phyloP scores from a whole-genome alignment of 2,888 invertebrate genomes.

The Hylaea fasciaria region DNA sequence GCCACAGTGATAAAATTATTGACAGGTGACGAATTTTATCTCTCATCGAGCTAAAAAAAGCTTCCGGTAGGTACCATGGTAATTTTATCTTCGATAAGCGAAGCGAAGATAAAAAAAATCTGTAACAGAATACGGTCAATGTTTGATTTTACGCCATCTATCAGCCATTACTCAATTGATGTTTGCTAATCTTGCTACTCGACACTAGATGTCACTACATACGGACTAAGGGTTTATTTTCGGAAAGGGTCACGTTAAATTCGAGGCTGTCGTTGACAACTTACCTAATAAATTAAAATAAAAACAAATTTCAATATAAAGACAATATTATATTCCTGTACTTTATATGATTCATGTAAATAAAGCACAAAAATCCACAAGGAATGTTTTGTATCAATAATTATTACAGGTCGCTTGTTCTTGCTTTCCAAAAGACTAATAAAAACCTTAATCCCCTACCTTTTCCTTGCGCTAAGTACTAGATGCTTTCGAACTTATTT shows the following conservation, averaged over 20 bases:
- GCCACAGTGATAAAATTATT: slow-evolving; percentile 33
- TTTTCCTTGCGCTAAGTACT: no score
- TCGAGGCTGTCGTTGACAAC: not conserved
- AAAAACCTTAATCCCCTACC: no score
- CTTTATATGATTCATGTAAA: no score
- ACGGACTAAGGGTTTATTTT: no score
- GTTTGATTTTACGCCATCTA: slow-evolving; percentile 50
- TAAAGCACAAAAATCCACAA: no score
- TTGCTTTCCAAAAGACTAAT: no score
- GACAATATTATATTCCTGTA: no score
- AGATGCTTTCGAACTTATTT: no score
- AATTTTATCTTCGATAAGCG: slow-evolving; percentile 20
- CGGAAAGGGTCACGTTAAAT: no score
- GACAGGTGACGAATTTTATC: slow-evolving; percentile 37
- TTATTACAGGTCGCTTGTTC: no score
- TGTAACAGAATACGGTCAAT: not conserved
- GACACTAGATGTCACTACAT: slow-evolving; percentile 57
- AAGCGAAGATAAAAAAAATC: slow-evolving; percentile 7
- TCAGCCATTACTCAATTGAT: not conserved
- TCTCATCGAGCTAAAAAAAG: slow-evolving; percentile 28
- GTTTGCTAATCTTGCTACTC: slow-evolving; percentile 57
- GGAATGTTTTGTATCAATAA: no score
- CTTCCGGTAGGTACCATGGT: slow-evolving; percentile 26
- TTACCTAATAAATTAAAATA: not conserved
- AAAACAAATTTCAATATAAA: no score